phyloP scores from a whole-genome alignment of 2,888 invertebrate genomes.

The Drosophila testacea region DNA sequence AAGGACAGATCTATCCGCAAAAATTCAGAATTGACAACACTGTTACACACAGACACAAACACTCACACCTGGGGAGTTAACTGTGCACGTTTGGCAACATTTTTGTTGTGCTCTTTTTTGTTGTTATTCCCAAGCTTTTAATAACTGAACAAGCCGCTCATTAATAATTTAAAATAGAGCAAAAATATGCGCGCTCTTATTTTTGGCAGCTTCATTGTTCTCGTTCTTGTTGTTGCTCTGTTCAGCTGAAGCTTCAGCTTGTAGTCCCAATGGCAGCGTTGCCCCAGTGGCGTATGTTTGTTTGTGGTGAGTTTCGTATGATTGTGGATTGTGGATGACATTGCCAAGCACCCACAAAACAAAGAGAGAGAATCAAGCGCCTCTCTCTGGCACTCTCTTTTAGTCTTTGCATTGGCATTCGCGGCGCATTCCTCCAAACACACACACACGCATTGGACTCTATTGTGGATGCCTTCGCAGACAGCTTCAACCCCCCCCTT shows the following conservation, averaged over 20 bases:
- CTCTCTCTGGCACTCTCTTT: slow-evolving; percentile 12
- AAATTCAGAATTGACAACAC: no score
- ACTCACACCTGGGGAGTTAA: slow-evolving; percentile 31
- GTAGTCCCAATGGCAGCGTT: slow-evolving; percentile 35
- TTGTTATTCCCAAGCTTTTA: slow-evolving; percentile 78
- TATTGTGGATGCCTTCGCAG: slow-evolving; percentile 59
- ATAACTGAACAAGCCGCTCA: slow-evolving; percentile 81
- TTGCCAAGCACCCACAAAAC: slow-evolving; percentile 42
- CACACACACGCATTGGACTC: slow-evolving; percentile 29
- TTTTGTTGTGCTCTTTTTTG: slow-evolving; percentile 21
- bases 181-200: slow-evolving; percentile 67
- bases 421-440: slow-evolving; percentile 51
- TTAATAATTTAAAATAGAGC: slow-evolving; percentile 82
- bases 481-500: slow-evolving; percentile 18
- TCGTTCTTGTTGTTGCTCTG: slow-evolving; percentile 2
- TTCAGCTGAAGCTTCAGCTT: slow-evolving; percentile 12
- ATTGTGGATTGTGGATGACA: slow-evolving; percentile 49
- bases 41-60: not conserved
- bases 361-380: slow-evolving; percentile 9
- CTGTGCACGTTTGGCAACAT: slow-evolving; percentile 44
- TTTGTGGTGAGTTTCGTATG: slow-evolving; percentile 55
- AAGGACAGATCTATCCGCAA: no score
- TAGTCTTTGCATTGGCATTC: slow-evolving; percentile 61
- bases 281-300: slow-evolving; percentile 59
- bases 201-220: slow-evolving; percentile 21